A percentile compares a stretch with the other conserved stretches of the same genome.
Conservation (phyloP, 2,888 invertebrate species). For the Eucera pruinosa region DNA sequence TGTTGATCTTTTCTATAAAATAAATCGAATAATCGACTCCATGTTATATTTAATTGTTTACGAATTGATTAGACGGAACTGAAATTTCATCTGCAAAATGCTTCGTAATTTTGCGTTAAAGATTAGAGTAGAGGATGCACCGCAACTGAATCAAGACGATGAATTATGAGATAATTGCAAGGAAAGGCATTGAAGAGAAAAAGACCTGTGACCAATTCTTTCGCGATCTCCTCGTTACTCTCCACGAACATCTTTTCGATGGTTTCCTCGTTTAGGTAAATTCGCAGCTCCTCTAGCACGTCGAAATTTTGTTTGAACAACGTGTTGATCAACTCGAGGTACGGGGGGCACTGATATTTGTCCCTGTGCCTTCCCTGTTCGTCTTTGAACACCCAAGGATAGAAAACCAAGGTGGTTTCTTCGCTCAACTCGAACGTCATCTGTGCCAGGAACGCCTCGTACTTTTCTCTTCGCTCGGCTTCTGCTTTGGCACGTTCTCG, state of each 20-base stretch:
- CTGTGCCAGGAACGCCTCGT: constrained; percentile 75
- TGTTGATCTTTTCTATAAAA: too few relatives aligned
- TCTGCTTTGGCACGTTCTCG: constrained; percentile 62
- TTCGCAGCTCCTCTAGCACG: constrained; percentile 72
- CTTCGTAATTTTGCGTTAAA: too few relatives aligned
- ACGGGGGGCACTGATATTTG: constrained; percentile 74
- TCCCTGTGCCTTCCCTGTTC: constrained; percentile 70
- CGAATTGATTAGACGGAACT: too few relatives aligned
- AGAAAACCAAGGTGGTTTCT: constrained; percentile 74
- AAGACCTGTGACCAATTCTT: constrained; percentile 72
- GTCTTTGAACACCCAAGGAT: constrained; percentile 78
- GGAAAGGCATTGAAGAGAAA: neutral
- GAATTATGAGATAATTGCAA: too few relatives aligned
- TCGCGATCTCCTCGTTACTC: constrained; percentile 75
- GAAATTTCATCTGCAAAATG: too few relatives aligned
- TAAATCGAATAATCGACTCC: too few relatives aligned
- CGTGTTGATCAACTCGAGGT: constrained; percentile 73
- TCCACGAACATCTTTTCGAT: constrained; percentile 74
- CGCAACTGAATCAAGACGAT: too few relatives aligned
- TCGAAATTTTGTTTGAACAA: constrained; percentile 76
- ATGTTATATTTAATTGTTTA: too few relatives aligned
- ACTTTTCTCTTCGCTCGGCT: constrained; percentile 68
- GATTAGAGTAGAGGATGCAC: too few relatives aligned
- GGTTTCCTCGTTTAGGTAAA: constrained; percentile 69
- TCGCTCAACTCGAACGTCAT: constrained; percentile 78